phyloP scores from a whole-genome alignment of 1,140 invertebrate genomes.

The Argopecten irradians region DNA sequence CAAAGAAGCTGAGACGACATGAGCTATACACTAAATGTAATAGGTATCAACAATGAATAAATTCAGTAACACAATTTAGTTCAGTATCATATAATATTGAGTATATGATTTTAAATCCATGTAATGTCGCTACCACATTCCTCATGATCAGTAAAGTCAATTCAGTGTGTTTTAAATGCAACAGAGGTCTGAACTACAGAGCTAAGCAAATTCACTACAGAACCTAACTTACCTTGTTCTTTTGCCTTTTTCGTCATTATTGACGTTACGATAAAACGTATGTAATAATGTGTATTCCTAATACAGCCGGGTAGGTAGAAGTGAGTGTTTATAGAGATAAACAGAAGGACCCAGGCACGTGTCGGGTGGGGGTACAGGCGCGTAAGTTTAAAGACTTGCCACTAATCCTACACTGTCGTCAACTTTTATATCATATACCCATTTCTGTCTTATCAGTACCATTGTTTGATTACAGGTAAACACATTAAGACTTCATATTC shows the following conservation, averaged over 20 bases:
- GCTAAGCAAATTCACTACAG: no score
- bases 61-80: no score
- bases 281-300: background rate
- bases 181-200: no score
- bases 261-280: background rate
- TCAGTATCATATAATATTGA: no score
- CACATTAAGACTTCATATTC: background rate
- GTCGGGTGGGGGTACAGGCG: background rate
- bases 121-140: no score
- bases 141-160: no score
- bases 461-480: constrained; percentile 16
- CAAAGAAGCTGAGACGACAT: no score
- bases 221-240: background rate
- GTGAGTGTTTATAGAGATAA: no score
- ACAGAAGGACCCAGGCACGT: background rate
- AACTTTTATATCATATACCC: background rate
- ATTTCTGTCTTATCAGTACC: background rate
- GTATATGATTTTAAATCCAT: no score
- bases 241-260: background rate
- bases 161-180: no score
- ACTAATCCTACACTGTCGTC: background rate
- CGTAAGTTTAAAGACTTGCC: background rate
- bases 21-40: no score
- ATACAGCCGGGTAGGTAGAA: background rate
- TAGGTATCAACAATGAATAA: no score